phyloP scores from a whole-genome alignment of 2,113 vertebrate genomes.

The Triplophysa rosa region DNA sequence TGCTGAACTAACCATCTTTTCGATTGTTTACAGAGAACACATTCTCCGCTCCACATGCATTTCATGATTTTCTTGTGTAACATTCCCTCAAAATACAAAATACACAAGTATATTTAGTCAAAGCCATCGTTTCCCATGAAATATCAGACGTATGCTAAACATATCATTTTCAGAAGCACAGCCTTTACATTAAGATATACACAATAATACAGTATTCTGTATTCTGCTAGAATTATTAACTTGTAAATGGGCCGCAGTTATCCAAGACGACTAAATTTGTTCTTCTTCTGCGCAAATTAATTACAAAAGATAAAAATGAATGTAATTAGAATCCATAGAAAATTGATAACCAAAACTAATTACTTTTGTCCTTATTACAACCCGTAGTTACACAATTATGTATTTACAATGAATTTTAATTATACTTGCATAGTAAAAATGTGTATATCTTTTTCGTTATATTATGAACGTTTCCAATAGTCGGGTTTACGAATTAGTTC shows the following conservation, averaged over 20 bases:
- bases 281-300: background rate
- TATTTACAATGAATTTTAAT: constrained; percentile 12
- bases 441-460: too few relatives aligned
- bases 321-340: constrained; percentile 21
- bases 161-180: background rate
- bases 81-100: background rate
- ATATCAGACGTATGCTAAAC: too few relatives aligned
- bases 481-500: too few relatives aligned
- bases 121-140: background rate
- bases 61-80: background rate
- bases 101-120: background rate
- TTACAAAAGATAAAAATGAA: background rate
- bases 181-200: background rate
- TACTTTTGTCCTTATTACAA: constrained; percentile 17
- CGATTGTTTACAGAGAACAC: background rate
- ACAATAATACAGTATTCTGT: background rate
- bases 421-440: background rate
- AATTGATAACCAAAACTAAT: background rate
- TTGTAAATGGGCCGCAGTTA: background rate
- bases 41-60: background rate
- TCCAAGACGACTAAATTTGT: background rate
- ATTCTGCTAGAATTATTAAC: background rate
- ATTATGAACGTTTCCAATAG: too few relatives aligned
- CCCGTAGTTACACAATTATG: constrained; percentile 8
- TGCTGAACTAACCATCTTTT: constrained; percentile 6